Evolutionary conservation across 2,888 invertebrate species (phyloP), one percentile per base, ranked within the genome.

Genomic region (Allygus modestus): DNA sequence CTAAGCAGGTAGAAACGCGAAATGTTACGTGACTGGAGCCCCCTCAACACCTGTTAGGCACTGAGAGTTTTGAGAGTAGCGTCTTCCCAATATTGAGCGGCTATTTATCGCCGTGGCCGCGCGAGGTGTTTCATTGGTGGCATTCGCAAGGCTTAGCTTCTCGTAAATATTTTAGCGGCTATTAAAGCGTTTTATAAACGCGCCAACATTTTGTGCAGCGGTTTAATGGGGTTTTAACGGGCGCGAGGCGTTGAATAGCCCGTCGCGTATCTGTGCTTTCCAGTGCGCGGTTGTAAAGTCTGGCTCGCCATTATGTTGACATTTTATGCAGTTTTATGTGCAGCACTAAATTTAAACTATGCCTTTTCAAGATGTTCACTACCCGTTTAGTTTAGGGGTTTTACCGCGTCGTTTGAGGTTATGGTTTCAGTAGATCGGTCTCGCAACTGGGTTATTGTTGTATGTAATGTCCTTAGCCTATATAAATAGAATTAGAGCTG

Each of bases 111-210:
- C 46, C 17, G 15, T 4, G 9, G 65, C 20, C 20, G 20, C 2
- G 58, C 17, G 15, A 65, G 43, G 41, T 4, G 17, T 31, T 33
- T 28, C 33, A 41, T 73, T 41, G n/a, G 0, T 41, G 37, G 43
- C 73, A 41, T 43, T 73, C 73, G 41, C 41, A 41, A 23, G 37
- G 9, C 20, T 31, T 33, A 33, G 33, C 33, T 17, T 15, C 41
- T 43, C 37, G 73, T 73, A 73, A 73, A 73, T 73, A 73, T 73
- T 73, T 73, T 37, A 73, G 73, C 26, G 43, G 73, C 73, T 41
- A 41, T 73, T 73, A 73, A 73, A 73, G 73, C 26, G 73, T 73
- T 73, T 43, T 73, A 73, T 41, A 73, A 69, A 41, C 65, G 65
- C 31, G 65, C 65, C 65, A 65, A 65, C 65, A 65, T 65, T 65